Evolutionary conservation across 2,797 vertebrate species (phyloP).

Genomic region (Thalassophryne amazonica): DNA sequence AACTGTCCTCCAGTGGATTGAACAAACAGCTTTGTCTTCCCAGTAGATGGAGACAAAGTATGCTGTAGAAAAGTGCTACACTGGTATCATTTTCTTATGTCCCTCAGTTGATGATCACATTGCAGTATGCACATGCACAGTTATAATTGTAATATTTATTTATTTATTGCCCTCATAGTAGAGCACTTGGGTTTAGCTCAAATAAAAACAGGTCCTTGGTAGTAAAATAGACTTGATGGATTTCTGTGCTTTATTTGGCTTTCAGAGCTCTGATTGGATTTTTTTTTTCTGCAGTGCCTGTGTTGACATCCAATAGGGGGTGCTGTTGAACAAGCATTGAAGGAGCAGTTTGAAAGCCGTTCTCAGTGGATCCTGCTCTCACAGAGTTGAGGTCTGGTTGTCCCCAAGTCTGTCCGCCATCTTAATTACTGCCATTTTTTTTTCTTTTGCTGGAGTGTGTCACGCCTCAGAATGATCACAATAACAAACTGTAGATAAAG

Average conservation of each 20-base stretch:
- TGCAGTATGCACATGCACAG: not conserved
- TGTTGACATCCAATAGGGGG: conserved; percentile 65
- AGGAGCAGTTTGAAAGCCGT: conserved; percentile 10
- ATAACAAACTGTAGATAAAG: not conserved
- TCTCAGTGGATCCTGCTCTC: conserved; percentile 24
- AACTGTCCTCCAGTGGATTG: not conserved
- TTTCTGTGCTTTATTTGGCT: not conserved
- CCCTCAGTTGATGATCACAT: not conserved
- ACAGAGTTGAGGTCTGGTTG: conserved; percentile 25
- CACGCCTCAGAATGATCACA: not conserved
- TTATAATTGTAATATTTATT: too few species aligned
- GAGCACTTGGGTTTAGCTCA: too few species aligned
- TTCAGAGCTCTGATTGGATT: not conserved
- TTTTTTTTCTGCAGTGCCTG: not conserved
- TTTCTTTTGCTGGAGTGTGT: conserved; percentile 30
- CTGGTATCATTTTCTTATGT: not conserved
- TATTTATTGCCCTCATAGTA: too few species aligned
- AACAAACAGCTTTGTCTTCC: conserved; percentile 11
- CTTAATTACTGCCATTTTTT: conserved; percentile 62
- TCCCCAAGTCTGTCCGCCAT: conserved; percentile 47
- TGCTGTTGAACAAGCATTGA: conserved; percentile 51
- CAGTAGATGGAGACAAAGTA: conserved; percentile 79
- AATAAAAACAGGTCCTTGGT: too few species aligned
- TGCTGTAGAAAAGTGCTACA: conserved; percentile 4
- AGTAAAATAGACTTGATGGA: too few species aligned